Percentiles rank a stretch among this genome's conserved stretches.
Conservation (phyloP, 2,797 vertebrate genomes). For the Crocidura indochinensis region DNA sequence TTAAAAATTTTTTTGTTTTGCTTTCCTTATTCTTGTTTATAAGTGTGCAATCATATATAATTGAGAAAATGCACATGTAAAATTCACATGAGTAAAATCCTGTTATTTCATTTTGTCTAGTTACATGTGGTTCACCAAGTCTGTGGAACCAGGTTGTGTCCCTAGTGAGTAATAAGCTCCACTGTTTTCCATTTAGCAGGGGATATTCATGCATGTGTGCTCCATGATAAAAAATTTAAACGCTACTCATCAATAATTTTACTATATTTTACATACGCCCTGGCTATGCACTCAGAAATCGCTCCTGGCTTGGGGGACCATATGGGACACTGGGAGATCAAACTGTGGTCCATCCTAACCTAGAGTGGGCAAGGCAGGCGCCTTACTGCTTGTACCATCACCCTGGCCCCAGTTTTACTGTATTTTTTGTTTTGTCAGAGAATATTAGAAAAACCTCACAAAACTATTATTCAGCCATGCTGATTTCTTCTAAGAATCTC, state of each 20-base stretch:
- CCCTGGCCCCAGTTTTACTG: too few species aligned
- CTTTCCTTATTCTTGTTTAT: constrained; percentile 41
- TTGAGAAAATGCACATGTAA: not conserved
- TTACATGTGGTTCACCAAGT: too few species aligned
- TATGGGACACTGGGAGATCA: too few species aligned
- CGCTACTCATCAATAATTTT: not conserved
- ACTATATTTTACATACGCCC: not conserved
- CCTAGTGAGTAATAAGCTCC: too few species aligned
- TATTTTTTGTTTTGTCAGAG: not conserved
- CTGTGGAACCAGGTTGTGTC: too few species aligned
- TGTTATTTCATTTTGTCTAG: too few species aligned
- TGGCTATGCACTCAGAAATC: too few species aligned
- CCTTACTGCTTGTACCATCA: too few species aligned
- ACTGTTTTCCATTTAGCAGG: not conserved
- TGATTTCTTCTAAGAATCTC: constrained; percentile 35
- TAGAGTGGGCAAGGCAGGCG: too few species aligned
- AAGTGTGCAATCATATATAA: not conserved
- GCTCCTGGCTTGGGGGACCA: too few species aligned
- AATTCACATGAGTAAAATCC: not conserved
- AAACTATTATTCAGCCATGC: not conserved
- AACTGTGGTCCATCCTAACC: too few species aligned
- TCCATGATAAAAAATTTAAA: constrained; percentile 43
- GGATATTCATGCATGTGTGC: constrained; percentile 1
- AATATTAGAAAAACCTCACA: not conserved
- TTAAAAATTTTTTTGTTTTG: not conserved